Evolutionary conservation across 2,888 invertebrate species (phyloP).

Genomic region (Eumerus sabulonum): DNA sequence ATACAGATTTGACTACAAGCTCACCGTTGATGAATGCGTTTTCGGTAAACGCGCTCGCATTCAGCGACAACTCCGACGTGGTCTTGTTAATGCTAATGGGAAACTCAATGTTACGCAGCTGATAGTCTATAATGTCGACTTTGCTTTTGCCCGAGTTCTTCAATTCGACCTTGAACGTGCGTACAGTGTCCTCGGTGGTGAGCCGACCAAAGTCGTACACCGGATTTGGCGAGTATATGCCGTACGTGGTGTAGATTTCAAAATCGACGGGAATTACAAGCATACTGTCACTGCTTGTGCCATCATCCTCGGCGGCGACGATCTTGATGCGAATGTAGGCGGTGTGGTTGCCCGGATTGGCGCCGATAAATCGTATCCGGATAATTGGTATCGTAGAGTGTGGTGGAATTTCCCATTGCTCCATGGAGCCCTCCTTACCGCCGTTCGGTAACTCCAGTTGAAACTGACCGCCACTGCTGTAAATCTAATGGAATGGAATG

Average conservation of each 20-base stretch:
- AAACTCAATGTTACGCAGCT: constrained; percentile 62
- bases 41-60: constrained; percentile 72
- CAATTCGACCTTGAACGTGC: constrained; percentile 79
- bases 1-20: constrained; percentile 70
- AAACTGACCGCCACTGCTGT: constrained; percentile 93
- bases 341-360: constrained; percentile 89
- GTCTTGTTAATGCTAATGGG: constrained; percentile 70
- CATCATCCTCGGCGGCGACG: constrained; percentile 70
- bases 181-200: constrained; percentile 84
- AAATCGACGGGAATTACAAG: constrained; percentile 92
- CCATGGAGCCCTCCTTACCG: constrained; percentile 87
- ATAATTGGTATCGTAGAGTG: constrained; percentile 93
- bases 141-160: constrained; percentile 72
- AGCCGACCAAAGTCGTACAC: constrained; percentile 91
- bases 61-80: constrained; percentile 73
- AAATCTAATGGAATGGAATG: constrained; percentile 80
- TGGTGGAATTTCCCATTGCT: constrained; percentile 94
- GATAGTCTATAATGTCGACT: constrained; percentile 68
- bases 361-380: constrained; percentile 89
- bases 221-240: constrained; percentile 88
- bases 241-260: constrained; percentile 85
- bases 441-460: constrained; percentile 91
- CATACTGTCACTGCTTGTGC: constrained; percentile 72
- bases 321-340: constrained; percentile 85
- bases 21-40: constrained; percentile 73